Percentiles rank a stretch among this genome's conserved stretches.
Conservation (phyloP, 23 tunicate species). For the Pegea sp. region DNA sequence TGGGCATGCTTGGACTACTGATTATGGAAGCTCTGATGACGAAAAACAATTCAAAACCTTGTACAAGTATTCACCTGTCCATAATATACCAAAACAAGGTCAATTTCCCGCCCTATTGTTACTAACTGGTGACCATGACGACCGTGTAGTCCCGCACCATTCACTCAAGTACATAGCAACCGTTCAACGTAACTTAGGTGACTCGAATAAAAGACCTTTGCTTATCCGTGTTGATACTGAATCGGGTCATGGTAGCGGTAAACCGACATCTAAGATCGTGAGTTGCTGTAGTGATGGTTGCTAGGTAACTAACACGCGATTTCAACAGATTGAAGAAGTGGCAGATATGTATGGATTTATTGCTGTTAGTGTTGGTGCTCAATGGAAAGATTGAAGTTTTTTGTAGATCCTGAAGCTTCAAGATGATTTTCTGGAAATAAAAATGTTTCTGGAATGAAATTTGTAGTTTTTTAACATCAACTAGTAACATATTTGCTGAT, state of each 20-base stretch:
- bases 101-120: slow-evolving; percentile 15
- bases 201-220: slow-evolving; percentile 45
- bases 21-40: slow-evolving; percentile 78
- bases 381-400: slow-evolving; percentile 39
- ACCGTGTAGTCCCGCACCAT: slow-evolving; percentile 95
- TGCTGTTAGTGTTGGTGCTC: slow-evolving; percentile 47
- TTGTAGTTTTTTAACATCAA: no score
- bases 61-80: slow-evolving; percentile 27
- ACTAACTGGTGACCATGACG: slow-evolving; percentile 87
- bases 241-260: slow-evolving; percentile 94
- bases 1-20: slow-evolving; percentile 97
- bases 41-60: slow-evolving; percentile 44
- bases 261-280: slow-evolving; percentile 80
- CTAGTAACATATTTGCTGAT: no score
- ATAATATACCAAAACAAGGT: slow-evolving; percentile 19
- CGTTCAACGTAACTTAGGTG: slow-evolving; percentile 51
- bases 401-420: no score
- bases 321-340: slow-evolving; percentile 85
- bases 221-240: slow-evolving; percentile 84
- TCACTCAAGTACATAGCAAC: slow-evolving; percentile 78
- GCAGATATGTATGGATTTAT: slow-evolving; percentile 84
- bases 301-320: no score
- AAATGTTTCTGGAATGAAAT: no score
- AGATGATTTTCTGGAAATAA: no score
- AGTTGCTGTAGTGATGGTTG: slow-evolving; percentile 2